These are phyloP conservation scores for Lordiphosa collinella DNA, from an alignment of 1,140 invertebrate species.

Conservation along the genomic window DNA sequence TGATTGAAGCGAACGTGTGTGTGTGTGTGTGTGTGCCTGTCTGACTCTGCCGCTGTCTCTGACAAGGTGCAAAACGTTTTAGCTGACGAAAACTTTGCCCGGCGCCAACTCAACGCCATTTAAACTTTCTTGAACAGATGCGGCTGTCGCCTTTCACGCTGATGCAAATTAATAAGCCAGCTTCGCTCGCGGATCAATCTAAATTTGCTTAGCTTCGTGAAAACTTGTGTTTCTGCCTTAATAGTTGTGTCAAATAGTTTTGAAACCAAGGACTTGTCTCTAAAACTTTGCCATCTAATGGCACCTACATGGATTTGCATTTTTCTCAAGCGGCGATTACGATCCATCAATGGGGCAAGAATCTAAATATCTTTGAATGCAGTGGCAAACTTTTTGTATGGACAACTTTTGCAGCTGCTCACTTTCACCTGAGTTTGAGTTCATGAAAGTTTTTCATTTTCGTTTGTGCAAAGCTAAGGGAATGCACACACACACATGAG, in stretches of 20 bases:
- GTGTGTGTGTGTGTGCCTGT: background rate
- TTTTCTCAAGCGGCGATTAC: slow-evolving; percentile 21
- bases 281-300: background rate
- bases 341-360: slow-evolving; percentile 34
- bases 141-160: slow-evolving; percentile 10
- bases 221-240: slow-evolving; percentile 37
- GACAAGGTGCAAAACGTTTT: slow-evolving; percentile 58
- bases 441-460: slow-evolving; percentile 2
- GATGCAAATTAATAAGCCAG: slow-evolving; percentile 71
- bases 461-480: background rate
- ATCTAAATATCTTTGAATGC: slow-evolving; percentile 8
- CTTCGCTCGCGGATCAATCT: slow-evolving; percentile 62
- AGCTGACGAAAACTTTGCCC: slow-evolving; percentile 54
- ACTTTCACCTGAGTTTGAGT: slow-evolving; percentile 1
- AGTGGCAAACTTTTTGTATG: background rate
- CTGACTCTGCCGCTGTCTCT: slow-evolving; percentile 4
- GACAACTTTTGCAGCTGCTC: background rate
- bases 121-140: slow-evolving; percentile 55
- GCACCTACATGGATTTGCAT: slow-evolving; percentile 9
- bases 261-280: background rate
- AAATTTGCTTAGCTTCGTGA: slow-evolving; percentile 48
- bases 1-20: slow-evolving; percentile 62
- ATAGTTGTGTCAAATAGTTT: slow-evolving; percentile 48
- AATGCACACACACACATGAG: background rate
- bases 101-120: slow-evolving; percentile 35